Evolutionary conservation across 2,888 invertebrate genomes (phyloP), one percentile per base, ranked within the genome.

Genomic region (Oscheius onirici): DNA sequence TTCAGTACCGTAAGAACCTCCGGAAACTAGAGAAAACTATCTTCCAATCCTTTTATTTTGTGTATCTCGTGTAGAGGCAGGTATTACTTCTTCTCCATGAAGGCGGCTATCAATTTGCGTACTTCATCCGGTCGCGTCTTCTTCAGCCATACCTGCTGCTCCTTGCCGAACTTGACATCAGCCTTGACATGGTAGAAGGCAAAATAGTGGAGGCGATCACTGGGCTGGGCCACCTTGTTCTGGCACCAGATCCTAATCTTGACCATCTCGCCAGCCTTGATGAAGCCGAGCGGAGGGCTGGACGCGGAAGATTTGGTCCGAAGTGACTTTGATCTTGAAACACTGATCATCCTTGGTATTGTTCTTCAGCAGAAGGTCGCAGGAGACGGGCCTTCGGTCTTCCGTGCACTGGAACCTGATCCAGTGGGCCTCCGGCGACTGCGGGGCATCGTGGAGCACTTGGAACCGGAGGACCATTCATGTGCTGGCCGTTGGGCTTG

Each of bases 281-380:
- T 51, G 69, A 79, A 84, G n/a, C 80, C 81, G 51, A 84, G 71
- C 6, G 83, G 82, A n/a, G 34, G 82, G 82, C 44, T 82, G 81
- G 15, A 82, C 83, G 24, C 83, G 83, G 70, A 83, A 84, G 68
- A 82, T 74, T 2, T 81, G 79, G 61, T 77, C 81, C 68, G 77
- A 77, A 20, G 83, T 84, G 73, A 80, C 80, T 51, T 81, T 84
- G 20, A 44, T 46, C 22, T 83, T 83, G 74, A 73, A 83, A 24
- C 71, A 73, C 10, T 74, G 74, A 40, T 77, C 75, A 5, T 77
- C 75, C 46, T 74, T 76, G 58, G 69, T 54, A 11, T 74, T 73
- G 69, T 83, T 83, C 15, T 71, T 76, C 24, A 83, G 67, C 17
- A 41, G 77, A 71, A 79, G 22, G 20, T 73, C 69, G 8, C 71